Base-by-base conservation (phyloP, 2,888 invertebrate genomes). In the Kuschelorhynchus macadamiae region DNA sequence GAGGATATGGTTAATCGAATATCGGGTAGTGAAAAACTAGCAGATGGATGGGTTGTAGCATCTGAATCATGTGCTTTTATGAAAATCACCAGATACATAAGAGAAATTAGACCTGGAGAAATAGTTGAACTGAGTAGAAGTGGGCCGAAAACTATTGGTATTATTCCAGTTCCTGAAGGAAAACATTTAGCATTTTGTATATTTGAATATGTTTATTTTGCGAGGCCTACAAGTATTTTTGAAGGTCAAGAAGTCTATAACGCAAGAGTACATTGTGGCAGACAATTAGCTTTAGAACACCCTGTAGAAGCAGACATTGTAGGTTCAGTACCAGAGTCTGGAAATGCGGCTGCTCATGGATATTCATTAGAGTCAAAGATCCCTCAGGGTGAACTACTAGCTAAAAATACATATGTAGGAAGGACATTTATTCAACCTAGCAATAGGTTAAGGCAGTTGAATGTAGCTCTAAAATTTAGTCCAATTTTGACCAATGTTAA, bases 141-240 rank as follows among this genome's bases (percentile, higher is more conserved):
- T 75, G 98, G 98, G 0, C 89, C 95, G 56, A 89, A 91, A 72
- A 95, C 96, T 0, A 90, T 97, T 71, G 94, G 92, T 78, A 91
- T 96, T 63, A 92, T 97, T 46, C 91, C 92, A 71, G 87, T 94
- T 36, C 95, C 95, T 0, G 88, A 90, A 65, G 89, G 89, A 73
- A 91, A 90, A 71, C 89, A 90, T 67, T 90, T 93, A 71, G 97
- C 98, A 0, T 97, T 98, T 86, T 99, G 98, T 83, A 98, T 99
- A 80, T 99, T 99, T 84, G 98, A 99, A 84, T 99, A 99, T 82
- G 97, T 99, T 0, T 99, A 99, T 85, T 99, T 99, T 86, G 97
- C 98, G 0, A 85, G 98, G 72, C 93, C 97, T 0, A 98, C 98
- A 83, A 95, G 95, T 80, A 91, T 95, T 78, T 94, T 98, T 78